Conservation (phyloP, 1,140 invertebrate genomes). For the Rhagoletis pomonella region DNA sequence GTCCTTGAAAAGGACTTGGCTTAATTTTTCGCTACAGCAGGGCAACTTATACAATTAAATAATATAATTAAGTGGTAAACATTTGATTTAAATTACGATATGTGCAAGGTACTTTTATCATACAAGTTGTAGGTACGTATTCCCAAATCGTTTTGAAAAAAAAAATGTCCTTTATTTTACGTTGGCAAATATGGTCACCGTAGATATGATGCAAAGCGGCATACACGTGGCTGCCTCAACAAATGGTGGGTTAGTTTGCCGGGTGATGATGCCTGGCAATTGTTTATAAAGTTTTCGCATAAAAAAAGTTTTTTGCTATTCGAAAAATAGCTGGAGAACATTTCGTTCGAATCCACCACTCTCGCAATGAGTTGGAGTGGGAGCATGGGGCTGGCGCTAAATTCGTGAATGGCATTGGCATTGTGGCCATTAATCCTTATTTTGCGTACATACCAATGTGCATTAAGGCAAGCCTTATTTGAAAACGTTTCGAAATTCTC, state of each 20-base stretch:
- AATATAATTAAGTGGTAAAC: too few species aligned
- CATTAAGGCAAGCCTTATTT: too few species aligned
- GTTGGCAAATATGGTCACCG: too few species aligned
- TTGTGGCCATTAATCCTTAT: neutral
- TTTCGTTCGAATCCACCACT: neutral
- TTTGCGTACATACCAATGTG: neutral
- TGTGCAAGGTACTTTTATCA: too few species aligned
- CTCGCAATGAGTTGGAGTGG: neutral
- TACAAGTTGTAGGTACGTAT: too few species aligned
- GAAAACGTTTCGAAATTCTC: too few species aligned
- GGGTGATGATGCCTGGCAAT: conserved; percentile 12
- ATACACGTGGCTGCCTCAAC: neutral
- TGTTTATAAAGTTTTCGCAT: conserved; percentile 37
- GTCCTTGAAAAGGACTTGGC: too few species aligned
- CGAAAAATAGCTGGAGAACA: neutral
- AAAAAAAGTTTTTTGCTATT: conserved; percentile 43
- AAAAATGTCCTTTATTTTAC: too few species aligned
- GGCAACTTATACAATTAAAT: too few species aligned
- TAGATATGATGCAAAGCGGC: neutral
- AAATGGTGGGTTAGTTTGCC: neutral
- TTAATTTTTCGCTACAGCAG: too few species aligned
- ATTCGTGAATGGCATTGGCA: neutral
- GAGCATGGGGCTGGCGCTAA: neutral
- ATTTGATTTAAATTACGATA: too few species aligned
- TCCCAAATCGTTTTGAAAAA: too few species aligned